A percentile compares a stretch with the other conserved stretches of the same genome.
Evolutionary conservation across 2,113 vertebrate genomes (phyloP).

Genomic region (Panthera tigris): DNA sequence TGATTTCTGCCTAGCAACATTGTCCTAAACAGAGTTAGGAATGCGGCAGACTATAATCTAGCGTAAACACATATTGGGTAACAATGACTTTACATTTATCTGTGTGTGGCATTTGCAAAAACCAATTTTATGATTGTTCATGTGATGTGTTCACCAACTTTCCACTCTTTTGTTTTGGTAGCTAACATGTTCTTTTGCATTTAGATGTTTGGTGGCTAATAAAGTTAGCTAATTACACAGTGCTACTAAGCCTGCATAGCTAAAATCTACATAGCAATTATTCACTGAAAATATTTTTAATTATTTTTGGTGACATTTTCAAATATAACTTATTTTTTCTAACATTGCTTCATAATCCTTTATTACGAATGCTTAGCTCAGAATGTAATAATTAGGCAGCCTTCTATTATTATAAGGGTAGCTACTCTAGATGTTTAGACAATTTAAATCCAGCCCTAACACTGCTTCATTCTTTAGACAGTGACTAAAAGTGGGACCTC

Average conservation of each 20-base stretch:
- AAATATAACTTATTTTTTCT: constrained; percentile 53
- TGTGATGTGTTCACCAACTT: neutral
- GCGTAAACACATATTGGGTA: neutral
- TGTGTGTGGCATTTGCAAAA: neutral
- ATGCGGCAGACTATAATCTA: neutral
- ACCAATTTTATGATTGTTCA: neutral
- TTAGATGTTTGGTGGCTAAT: constrained; percentile 11
- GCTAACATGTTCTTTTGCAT: constrained; percentile 23
- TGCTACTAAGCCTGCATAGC: neutral
- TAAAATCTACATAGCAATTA: constrained; percentile 53
- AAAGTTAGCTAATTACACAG: constrained; percentile 49
- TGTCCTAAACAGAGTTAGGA: neutral
- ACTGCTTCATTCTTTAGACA: constrained; percentile 55
- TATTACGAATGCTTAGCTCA: constrained; percentile 63
- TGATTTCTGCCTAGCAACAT: neutral
- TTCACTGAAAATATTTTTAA: constrained; percentile 61
- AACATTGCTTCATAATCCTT: constrained; percentile 22
- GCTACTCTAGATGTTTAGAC: neutral
- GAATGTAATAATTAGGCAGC: constrained; percentile 54
- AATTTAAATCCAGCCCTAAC: neutral
- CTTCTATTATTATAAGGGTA: constrained; percentile 27
- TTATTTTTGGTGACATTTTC: constrained; percentile 65
- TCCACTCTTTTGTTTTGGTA: neutral
- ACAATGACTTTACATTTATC: neutral
- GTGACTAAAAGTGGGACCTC: neutral